Conservation (phyloP, 2,888 invertebrate genomes). For the Perithous albicinctus region DNA sequence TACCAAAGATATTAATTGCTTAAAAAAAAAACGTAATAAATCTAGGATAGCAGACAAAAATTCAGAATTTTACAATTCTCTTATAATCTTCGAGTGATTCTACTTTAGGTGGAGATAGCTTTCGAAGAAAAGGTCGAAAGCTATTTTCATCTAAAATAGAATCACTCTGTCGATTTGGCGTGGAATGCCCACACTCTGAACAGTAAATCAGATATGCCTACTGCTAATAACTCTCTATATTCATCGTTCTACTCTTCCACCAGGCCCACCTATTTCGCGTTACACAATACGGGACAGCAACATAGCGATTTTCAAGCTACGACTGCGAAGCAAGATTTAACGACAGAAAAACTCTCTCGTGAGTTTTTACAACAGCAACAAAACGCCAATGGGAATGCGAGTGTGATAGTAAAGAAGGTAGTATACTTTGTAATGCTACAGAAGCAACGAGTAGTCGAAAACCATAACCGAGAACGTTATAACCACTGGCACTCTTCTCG, state of each 20-base stretch:
- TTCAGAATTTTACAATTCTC: too few species aligned
- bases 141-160: too few species aligned
- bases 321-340: constrained; percentile 12
- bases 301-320: constrained; percentile 4
- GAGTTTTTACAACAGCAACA: constrained; percentile 6
- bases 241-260: neutral
- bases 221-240: constrained; percentile 6
- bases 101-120: too few species aligned
- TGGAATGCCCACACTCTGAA: too few species aligned
- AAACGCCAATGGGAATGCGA: neutral
- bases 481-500: constrained; percentile 58
- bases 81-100: too few species aligned
- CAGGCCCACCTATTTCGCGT: neutral
- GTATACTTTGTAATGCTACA: neutral
- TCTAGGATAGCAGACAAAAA: too few species aligned
- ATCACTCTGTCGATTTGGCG: too few species aligned
- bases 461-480: constrained; percentile 49
- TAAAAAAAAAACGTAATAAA: too few species aligned
- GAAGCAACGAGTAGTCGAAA: constrained; percentile 31
- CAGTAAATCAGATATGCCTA: constrained; percentile 10
- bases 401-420: neutral
- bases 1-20: too few species aligned
- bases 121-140: too few species aligned
- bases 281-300: neutral
- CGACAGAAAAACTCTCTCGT: constrained; percentile 3